Base-by-base conservation (phyloP, 2,888 invertebrate species). In the Cylloceria caligata region DNA sequence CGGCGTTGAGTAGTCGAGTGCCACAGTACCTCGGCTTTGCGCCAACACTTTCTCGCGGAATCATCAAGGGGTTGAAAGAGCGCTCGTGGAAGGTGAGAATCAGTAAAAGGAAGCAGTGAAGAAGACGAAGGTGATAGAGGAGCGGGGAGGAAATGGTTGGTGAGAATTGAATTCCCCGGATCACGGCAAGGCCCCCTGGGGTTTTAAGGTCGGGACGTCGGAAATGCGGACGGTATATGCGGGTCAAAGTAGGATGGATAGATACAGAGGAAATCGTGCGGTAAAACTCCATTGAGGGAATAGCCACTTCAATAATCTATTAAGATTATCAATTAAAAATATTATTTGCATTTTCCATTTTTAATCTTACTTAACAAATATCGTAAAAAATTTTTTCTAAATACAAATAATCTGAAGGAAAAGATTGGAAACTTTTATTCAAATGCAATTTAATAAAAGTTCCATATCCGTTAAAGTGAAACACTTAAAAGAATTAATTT, bases 151-250 rank as follows among this genome's bases (percentile, higher is more conserved):
- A 45, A 47, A 81, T 13, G 71, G 34, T 30, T 16, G 49, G 57
- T 60, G 80, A 67, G 81, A 81, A 81, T 77, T 77, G 77, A 81
- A 81, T 81, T 81, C 81, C 24, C 73, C 30, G 76, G 77, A 72
- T 81, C 65, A 57, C 45, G 36, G 55, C 52, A 55, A 68, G 68
- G 68, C 73, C 68, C 65, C 45, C 52, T 62, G 19, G 68, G 68
- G 45, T 60, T 62, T 42, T 68, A 55, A 72, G 68, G 27, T 72
- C 73, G 52, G 67, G 39, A 7, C 24, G 64, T 36, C 77, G 73
- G 73, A 81, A 81, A 77, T 81, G 52, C 81, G 42, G 60, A 52
- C 9, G 13, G 69, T 55, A 52, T 34, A 34, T 30, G 34, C 19
- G 13, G 34, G 30, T 60, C 30, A 60, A 60, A 60, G 64, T 24